Evolutionary conservation across 2,888 invertebrate species (phyloP), one percentile per base, ranked within the genome.

Genomic region (Muscina levida): DNA sequence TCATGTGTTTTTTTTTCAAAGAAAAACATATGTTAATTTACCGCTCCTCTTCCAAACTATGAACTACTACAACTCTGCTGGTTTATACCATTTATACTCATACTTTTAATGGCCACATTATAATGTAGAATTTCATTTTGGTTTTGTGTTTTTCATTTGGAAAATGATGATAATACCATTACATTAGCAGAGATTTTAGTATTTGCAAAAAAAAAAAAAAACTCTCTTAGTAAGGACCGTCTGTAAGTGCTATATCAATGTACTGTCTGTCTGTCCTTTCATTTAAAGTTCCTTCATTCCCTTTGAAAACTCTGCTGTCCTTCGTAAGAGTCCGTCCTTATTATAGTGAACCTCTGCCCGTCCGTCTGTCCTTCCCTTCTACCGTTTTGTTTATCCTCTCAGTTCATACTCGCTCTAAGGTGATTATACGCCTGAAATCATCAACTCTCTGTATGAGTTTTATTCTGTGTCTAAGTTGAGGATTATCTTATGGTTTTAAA

Each of bases 121-220:
- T 62, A 71, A 77, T 77, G 46, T 73, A 65, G 13, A 56, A 57
- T 71, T 72, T 72, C n/a, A 37, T 39, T 59, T 44, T 62, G 53
- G 73, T 62, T 72, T 48, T 70, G 44, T 48, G 0, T 44, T 26
- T 71, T 56, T 71, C 57, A 42, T 48, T 57, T 51, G 37, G 37
- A 77, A 56, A 68, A 62, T 74, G 73, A 80, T 81, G 77, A 80
- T 81, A 77, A 81, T 62, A 44, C 48, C 62, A 48, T 77, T 57
- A 74, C 77, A 77, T 81, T 74, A 81, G 77, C 62, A 62, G 39
- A 19, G 62, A 62, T 62, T 62, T 62, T 62, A 53, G 53, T 24
- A 53, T 53, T 53, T 53, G 24, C 24, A 39, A 62, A 37, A 1
- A 1, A 37, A 1, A 11, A 39, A 62, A 37, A 1, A 1, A 37